phyloP scores from a whole-genome alignment of 1,140 invertebrate genomes.

The Lepidurus packardi region DNA sequence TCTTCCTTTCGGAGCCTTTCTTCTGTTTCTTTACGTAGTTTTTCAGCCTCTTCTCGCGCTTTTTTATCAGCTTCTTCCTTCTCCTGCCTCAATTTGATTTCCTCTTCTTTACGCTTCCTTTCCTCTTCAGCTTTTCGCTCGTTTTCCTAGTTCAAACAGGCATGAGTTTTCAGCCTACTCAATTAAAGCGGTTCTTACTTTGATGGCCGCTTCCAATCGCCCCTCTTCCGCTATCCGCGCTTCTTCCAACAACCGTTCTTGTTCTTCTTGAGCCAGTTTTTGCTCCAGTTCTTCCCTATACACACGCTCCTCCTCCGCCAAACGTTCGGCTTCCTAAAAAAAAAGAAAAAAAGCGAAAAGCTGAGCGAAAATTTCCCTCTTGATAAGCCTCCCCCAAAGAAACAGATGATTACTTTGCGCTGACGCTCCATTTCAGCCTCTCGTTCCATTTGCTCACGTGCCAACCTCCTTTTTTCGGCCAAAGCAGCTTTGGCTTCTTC shows the following conservation, averaged over 20 bases:
- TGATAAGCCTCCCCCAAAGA: neutral
- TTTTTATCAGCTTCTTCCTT: slow-evolving; percentile 70
- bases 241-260: slow-evolving; percentile 60
- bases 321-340: slow-evolving; percentile 60
- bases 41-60: slow-evolving; percentile 69
- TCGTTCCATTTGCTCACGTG: slow-evolving; percentile 75
- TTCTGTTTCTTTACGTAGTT: slow-evolving; percentile 61
- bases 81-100: slow-evolving; percentile 60
- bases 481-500: slow-evolving; percentile 83
- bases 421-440: slow-evolving; percentile 74
- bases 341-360: slow-evolving; percentile 28
- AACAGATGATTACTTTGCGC: slow-evolving; percentile 50
- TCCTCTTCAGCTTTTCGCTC: slow-evolving; percentile 63
- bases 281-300: slow-evolving; percentile 75
- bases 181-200: neutral
- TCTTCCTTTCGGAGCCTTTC: slow-evolving; percentile 70
- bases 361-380: neutral
- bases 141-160: slow-evolving; percentile 47
- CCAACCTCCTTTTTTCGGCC: slow-evolving; percentile 72
- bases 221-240: slow-evolving; percentile 66
- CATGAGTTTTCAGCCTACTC: slow-evolving; percentile 39
- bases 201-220: slow-evolving; percentile 48
- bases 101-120: slow-evolving; percentile 56
- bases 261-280: slow-evolving; percentile 66
- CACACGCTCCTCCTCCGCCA: slow-evolving; percentile 65